A percentile compares a stretch with the other conserved stretches of the same genome.
These are phyloP conservation scores for Craniophora ligustri DNA, from an alignment of 2,888 invertebrate genomes.

Conservation along the genomic window DNA sequence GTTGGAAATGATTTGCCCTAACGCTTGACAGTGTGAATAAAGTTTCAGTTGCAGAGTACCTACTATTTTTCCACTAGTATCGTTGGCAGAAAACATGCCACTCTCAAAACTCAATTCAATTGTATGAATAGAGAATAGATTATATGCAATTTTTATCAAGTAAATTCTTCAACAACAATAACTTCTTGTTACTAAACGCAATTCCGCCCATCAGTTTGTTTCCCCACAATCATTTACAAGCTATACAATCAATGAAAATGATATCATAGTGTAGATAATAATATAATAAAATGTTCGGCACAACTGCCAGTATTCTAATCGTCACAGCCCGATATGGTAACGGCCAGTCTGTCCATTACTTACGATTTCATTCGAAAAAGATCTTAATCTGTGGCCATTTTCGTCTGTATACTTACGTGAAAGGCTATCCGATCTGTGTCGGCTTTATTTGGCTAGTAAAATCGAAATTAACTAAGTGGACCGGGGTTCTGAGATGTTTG, in stretches of 20 bases:
- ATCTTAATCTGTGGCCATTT: conserved; percentile 82
- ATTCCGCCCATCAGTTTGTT: conserved; percentile 33
- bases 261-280: conserved; percentile 26
- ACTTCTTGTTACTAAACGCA: conserved; percentile 28
- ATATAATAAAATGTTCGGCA: conserved; percentile 45
- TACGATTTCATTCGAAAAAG: conserved; percentile 83
- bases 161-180: conserved; percentile 31
- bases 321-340: conserved; percentile 67
- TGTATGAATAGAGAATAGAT: conserved; percentile 20
- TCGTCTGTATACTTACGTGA: conserved; percentile 75
- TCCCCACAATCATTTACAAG: conserved; percentile 20
- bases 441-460: conserved; percentile 76
- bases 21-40: too few species aligned
- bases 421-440: conserved; percentile 79
- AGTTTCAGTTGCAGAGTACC: too few species aligned
- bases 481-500: conserved; percentile 43
- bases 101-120: conserved; percentile 24
- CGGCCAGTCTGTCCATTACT: conserved; percentile 69
- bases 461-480: conserved; percentile 65
- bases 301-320: conserved; percentile 56
- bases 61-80: too few species aligned
- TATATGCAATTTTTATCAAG: conserved; percentile 10
- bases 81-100: conserved; percentile 23
- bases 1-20: too few species aligned
- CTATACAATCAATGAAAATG: conserved; percentile 31